A percentile compares a stretch with the other conserved stretches of the same genome.
phyloP scores from a whole-genome alignment of 1,140 invertebrate species.

The Drosophila watanabei region DNA sequence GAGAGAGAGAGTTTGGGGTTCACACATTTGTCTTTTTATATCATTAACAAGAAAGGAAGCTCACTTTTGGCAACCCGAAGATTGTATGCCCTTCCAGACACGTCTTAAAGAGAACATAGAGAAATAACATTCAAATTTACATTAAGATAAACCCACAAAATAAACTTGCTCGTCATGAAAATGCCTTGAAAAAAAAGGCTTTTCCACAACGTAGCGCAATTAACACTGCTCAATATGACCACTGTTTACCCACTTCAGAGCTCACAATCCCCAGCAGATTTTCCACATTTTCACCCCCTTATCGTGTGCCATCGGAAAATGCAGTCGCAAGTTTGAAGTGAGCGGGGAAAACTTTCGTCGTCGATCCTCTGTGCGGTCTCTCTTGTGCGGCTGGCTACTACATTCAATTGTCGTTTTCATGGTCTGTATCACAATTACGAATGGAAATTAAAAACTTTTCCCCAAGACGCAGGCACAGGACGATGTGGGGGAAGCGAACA shows the following conservation, averaged over 20 bases:
- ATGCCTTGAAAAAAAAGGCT: background rate
- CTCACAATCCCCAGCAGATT: background rate
- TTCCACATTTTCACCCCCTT: background rate
- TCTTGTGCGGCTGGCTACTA: conserved; percentile 14
- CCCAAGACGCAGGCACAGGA: background rate
- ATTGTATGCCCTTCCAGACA: no score
- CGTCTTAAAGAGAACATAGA: no score
- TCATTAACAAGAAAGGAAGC: conserved; percentile 29
- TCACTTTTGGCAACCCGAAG: no score
- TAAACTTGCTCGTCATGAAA: no score
- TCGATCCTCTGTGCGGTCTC: background rate
- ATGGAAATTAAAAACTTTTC: conserved; percentile 36
- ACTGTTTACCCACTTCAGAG: conserved; percentile 1
- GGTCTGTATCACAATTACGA: conserved; percentile 28
- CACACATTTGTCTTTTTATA: conserved; percentile 58
- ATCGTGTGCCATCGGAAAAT: background rate
- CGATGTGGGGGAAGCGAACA: background rate
- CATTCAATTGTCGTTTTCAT: conserved; percentile 35
- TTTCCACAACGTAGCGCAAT: background rate
- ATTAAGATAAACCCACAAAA: no score
- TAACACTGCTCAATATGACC: background rate
- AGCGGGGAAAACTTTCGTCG: background rate
- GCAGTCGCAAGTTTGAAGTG: conserved; percentile 13
- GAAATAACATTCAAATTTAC: no score
- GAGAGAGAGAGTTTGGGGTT: no score